These are phyloP conservation scores for Saguinus midas DNA, from an alignment of 2,113 vertebrate genomes.

Conservation along the genomic window DNA sequence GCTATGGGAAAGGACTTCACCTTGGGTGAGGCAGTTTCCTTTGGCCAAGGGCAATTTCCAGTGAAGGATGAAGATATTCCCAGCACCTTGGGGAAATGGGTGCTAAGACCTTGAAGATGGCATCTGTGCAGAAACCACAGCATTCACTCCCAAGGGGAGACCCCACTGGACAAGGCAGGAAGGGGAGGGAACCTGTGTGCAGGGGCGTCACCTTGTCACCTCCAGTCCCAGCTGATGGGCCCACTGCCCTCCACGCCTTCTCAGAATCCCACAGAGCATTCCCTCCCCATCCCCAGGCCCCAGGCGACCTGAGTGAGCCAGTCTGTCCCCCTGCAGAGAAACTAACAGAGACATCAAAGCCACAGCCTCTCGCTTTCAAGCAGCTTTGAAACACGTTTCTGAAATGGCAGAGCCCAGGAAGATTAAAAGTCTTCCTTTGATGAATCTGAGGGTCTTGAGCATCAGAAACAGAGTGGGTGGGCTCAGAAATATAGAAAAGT, in stretches of 20 bases:
- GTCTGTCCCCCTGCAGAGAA: conserved; percentile 35
- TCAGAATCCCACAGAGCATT: background rate
- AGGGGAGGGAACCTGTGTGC: background rate
- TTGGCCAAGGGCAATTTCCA: background rate
- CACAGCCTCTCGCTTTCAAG: conserved; percentile 57
- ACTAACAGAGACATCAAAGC: conserved; percentile 81
- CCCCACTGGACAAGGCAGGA: background rate
- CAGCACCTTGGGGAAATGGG: background rate
- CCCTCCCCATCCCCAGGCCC: background rate
- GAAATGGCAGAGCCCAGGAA: conserved; percentile 61
- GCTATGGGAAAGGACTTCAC: background rate
- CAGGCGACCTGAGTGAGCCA: background rate
- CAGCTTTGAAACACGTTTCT: conserved; percentile 72
- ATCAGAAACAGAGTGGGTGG: conserved; percentile 67
- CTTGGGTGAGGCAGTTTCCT: no score
- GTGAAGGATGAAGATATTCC: no score
- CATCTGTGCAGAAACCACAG: background rate
- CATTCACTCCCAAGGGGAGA: background rate
- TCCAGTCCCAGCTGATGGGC: background rate
- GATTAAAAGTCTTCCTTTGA: conserved; percentile 72
- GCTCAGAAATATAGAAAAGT: background rate
- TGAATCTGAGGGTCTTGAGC: background rate
- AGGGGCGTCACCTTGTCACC: background rate
- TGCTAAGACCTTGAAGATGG: background rate
- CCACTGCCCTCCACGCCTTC: background rate